A percentile compares a stretch with the other conserved stretches of the same genome.
phyloP scores from a whole-genome alignment of 2,113 vertebrate species.

The Gila orcuttii region DNA sequence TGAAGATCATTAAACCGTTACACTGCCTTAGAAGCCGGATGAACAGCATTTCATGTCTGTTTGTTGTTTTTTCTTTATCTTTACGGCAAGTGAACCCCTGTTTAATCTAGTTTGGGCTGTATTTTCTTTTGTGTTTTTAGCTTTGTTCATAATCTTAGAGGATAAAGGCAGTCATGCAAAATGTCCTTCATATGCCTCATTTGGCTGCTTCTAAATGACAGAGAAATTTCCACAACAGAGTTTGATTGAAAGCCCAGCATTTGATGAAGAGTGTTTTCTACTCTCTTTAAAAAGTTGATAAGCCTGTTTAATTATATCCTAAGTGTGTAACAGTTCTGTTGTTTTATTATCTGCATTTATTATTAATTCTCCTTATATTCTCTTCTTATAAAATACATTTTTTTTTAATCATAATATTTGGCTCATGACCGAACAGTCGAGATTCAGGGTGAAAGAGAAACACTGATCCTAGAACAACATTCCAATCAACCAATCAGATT shows the following conservation, averaged over 20 bases:
- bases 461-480: too few relatives aligned
- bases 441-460: too few relatives aligned
- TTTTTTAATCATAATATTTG: not conserved
- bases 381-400: too few relatives aligned
- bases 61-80: not conserved
- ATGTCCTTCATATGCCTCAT: not conserved
- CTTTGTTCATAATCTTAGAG: not conserved
- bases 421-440: not conserved
- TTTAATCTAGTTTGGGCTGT: not conserved
- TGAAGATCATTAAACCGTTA: too few relatives aligned
- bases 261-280: not conserved
- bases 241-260: not conserved
- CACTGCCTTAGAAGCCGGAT: not conserved
- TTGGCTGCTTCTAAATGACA: not conserved
- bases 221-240: not conserved
- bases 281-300: not conserved
- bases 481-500: too few relatives aligned
- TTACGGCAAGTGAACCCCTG: not conserved
- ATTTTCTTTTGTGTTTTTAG: not conserved
- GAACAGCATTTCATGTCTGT: not conserved
- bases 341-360: not conserved
- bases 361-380: not conserved
- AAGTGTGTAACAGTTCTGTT: not conserved
- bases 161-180: not conserved
- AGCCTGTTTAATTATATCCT: not conserved